Base-by-base conservation (phyloP, 2,888 invertebrate species). In the Leptinotarsa haldemani region DNA sequence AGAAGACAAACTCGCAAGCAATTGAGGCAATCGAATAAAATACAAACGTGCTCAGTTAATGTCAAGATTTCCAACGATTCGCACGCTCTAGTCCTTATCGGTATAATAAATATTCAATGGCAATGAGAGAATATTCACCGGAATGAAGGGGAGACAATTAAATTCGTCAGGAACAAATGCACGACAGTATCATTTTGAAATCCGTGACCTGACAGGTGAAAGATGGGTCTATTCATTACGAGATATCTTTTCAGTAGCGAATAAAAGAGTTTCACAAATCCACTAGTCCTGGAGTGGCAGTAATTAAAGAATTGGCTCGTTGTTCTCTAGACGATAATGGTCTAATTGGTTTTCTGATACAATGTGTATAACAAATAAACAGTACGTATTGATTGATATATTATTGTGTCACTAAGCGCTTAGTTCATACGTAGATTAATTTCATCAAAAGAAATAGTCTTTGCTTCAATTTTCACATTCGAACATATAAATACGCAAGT, bases 1-100 rank as follows among this genome's bases (percentile, higher is more conserved):
- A 9, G 30, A 61, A 30, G 9, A 25, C 61, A 40, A 61, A 40
- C 9, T 61, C 25, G n/a, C n/a, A 61, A 25, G 40, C 18, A 61
- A 30, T 61, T 61, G 61, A 40, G 61, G 61, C 61, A 61, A 61
- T 61, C 40, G 40, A n/a, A 61, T 61, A n/a, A 18, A 61, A 61
- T 25, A 61, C 61, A 12, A 30, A 40, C 61, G 30, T 61, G 61
- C 61, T 61, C n/a, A 40, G 61, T 61, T 40, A n/a, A 40, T 16
- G 61, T 61, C 61, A 30, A 61, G 30, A 61, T 40, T 58, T 30
- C 16, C 61, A n/a, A n/a, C 61, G 56, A 61, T 61, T 61, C 61
- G 25, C 61, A 61, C 30, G 58, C 15, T 13, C 58, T 15, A n/a
- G 1, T 61, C 40, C 61, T 40, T 61, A 61, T 61, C 25, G n/a